Conservation (phyloP, 1,140 invertebrate genomes). For the Paracyclopina nana region DNA sequence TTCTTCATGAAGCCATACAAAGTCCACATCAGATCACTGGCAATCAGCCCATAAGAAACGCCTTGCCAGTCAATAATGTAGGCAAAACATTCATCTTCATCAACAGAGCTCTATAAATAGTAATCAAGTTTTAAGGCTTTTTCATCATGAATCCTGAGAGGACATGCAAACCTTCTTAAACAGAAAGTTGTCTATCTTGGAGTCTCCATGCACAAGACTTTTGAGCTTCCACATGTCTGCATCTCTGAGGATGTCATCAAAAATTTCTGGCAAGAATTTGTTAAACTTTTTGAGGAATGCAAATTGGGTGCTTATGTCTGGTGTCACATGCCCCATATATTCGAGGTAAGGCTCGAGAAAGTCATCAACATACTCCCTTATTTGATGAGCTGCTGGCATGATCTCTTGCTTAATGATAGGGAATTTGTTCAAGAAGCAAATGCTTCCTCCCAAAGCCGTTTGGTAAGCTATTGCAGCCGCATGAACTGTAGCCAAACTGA, state of each 20-base stretch:
- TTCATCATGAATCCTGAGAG: background rate
- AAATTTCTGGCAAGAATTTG: slow-evolving; percentile 7
- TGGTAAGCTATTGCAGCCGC: background rate
- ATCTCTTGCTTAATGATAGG: slow-evolving; percentile 1
- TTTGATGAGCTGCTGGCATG: background rate
- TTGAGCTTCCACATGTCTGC: background rate
- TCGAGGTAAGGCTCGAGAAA: slow-evolving; percentile 1
- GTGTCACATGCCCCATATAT: background rate
- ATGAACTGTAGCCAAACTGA: background rate
- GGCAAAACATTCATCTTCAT: slow-evolving; percentile 10
- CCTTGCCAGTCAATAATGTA: slow-evolving; percentile 15
- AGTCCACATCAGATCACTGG: slow-evolving; percentile 14
- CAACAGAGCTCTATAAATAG: no score
- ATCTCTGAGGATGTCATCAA: slow-evolving; percentile 2
- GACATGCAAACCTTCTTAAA: slow-evolving; percentile 6
- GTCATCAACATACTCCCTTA: background rate
- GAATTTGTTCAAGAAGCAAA: background rate
- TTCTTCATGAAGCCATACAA: slow-evolving; percentile 16
- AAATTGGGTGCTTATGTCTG: slow-evolving; percentile 6
- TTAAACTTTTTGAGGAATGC: slow-evolving; percentile 9
- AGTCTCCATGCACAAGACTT: slow-evolving; percentile 9
- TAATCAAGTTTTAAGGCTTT: background rate
- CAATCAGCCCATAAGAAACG: slow-evolving; percentile 1
- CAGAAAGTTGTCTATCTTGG: slow-evolving; percentile 14
- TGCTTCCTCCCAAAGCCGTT: background rate